Evolutionary conservation across 2,797 vertebrate species (phyloP), one percentile per base, ranked within the genome.

Genomic region (Neosilurus hyrtlii): DNA sequence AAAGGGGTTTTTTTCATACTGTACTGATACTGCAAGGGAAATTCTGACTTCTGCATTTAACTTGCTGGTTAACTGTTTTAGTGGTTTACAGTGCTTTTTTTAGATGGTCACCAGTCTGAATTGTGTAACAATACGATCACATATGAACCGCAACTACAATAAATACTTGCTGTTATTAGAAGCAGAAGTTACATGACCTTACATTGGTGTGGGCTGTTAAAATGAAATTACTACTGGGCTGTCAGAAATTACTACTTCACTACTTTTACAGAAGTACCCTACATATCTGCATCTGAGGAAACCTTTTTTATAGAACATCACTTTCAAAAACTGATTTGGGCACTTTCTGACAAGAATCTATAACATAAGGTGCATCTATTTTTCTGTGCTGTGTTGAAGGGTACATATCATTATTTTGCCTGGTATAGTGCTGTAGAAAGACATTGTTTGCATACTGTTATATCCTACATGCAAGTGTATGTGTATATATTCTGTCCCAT

Each of bases 161-260:
- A 63, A 78, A 15, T 65, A 65, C 76, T 63, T 65, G 14, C 8
- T n/a, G 4, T 78, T 78, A 24, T 65, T 65, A 62, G n/a, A 51
- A 15, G 37, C 37, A 63, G 62, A 63, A 26, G n/a, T 37, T 22
- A 16, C 22, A 24, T 78, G 14, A 8, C 1, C 1, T 63, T 78
- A 37, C 73, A n/a, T 43, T 51, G 24, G 11, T 12, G 10, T 49
- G 26, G 3, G 57, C 12, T 61, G 74, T 22, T 35, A 77, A 62
- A 43, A 62, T 11, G 14, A n/a, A n/a, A n/a, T n/a, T n/a, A n/a
- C n/a, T n/a, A n/a, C n/a, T 37, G 24, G 35, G 15, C 10, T 22
- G 15, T 37, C 10, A 59, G 54, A 57, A 75, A 75, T 75, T 5
- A 74, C 26, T 18, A 30, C 15, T 56, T 26, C 37, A 43, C 37